Conservation (phyloP, 2,888 invertebrate species). For the Glaucopsyche alexis region DNA sequence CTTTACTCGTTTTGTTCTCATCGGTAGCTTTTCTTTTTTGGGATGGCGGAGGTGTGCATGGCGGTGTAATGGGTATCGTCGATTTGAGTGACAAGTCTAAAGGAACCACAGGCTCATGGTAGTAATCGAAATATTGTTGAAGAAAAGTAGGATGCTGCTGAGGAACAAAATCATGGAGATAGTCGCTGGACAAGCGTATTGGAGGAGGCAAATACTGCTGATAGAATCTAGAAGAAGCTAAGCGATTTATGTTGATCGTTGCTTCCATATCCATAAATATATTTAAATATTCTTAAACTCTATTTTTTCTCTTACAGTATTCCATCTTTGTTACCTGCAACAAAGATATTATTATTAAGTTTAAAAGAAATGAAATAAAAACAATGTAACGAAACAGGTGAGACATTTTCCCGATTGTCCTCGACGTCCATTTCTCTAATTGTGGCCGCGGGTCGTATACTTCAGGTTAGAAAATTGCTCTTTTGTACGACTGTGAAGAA, state of each 20-base stretch:
- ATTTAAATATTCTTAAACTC: constrained; percentile 6
- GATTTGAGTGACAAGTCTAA: constrained; percentile 88
- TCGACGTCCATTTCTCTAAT: constrained; percentile 66
- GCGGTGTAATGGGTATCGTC: constrained; percentile 87
- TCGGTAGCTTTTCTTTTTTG: constrained; percentile 71
- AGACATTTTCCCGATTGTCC: constrained; percentile 49
- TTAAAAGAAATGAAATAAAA: constrained; percentile 22
- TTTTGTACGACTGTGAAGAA: constrained; percentile 35
- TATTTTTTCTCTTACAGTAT: constrained; percentile 30
- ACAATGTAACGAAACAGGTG: constrained; percentile 36
- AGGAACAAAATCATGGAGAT: constrained; percentile 68
- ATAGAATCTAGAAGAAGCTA: constrained; percentile 66
- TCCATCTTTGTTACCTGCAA: constrained; percentile 46
- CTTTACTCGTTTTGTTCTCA: constrained; percentile 58
- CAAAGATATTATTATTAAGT: constrained; percentile 40
- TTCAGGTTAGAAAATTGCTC: constrained; percentile 42
- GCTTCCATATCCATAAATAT: constrained; percentile 62
- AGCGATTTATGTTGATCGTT: constrained; percentile 65
- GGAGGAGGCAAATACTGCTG: constrained; percentile 69
- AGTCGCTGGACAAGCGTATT: constrained; percentile 63
- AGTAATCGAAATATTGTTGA: constrained; percentile 80
- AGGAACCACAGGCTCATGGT: constrained; percentile 82
- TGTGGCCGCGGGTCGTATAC: constrained; percentile 53
- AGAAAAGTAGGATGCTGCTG: constrained; percentile 70
- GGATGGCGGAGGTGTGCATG: constrained; percentile 86